A percentile compares a stretch with the other conserved stretches of the same genome.
phyloP scores from a whole-genome alignment of 1,140 invertebrate species.

The Anagrus nilaparvatae region DNA sequence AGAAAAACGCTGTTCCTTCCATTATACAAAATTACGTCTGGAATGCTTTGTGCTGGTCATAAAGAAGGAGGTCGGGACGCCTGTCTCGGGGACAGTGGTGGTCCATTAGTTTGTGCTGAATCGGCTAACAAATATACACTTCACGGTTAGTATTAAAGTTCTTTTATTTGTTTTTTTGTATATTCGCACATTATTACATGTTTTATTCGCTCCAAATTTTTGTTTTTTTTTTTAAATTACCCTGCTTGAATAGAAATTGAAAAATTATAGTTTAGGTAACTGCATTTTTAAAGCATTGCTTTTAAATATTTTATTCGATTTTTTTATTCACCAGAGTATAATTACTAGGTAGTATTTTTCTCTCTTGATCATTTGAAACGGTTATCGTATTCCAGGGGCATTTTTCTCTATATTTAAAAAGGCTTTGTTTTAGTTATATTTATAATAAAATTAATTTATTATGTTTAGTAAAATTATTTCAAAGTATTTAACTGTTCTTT shows the following conservation, averaged over 20 bases:
- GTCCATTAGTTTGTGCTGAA: conserved; percentile 50
- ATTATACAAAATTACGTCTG: conserved; percentile 54
- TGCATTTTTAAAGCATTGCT: no score
- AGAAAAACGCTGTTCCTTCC: conserved; percentile 68
- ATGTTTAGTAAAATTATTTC: no score
- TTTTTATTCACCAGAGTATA: no score
- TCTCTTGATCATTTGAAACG: no score
- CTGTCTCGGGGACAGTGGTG: conserved; percentile 56
- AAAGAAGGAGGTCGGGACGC: conserved; percentile 54
- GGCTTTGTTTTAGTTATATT: no score
- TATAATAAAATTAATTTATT: no score
- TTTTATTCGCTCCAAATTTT: neutral
- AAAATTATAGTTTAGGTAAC: neutral
- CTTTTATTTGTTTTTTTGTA: neutral
- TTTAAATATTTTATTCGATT: neutral
- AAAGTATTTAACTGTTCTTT: no score
- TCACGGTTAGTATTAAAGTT: conserved; percentile 26
- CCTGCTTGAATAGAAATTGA: neutral
- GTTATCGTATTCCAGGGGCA: no score
- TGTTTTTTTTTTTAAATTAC: neutral
- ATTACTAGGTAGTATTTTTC: no score
- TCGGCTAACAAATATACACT: conserved; percentile 34
- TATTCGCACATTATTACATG: neutral
- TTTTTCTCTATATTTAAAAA: no score
- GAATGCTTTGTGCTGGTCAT: conserved; percentile 58